Evolutionary conservation across 2,797 vertebrate species (phyloP).

Genomic region (Columba guinea): DNA sequence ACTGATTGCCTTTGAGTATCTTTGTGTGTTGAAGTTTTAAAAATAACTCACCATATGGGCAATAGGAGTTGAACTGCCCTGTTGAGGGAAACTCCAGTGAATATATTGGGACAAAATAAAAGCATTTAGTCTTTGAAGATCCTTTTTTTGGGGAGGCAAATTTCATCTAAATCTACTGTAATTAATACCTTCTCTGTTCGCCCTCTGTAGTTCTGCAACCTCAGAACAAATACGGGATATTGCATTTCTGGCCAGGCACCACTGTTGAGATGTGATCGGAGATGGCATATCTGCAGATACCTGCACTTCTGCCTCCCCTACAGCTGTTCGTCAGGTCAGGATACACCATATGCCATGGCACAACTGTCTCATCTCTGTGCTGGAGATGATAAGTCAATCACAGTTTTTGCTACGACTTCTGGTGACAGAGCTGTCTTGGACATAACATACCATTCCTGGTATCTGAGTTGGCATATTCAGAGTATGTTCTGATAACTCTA

Average conservation of each 20-base stretch:
- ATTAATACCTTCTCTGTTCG: neutral
- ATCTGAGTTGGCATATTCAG: neutral
- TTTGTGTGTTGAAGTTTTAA: neutral
- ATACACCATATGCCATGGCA: constrained; percentile 1
- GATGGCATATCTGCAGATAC: constrained; percentile 45
- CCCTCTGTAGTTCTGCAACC: neutral
- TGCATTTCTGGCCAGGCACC: neutral
- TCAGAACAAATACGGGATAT: neutral
- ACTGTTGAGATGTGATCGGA: constrained; percentile 6
- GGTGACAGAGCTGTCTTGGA: neutral
- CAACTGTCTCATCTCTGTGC: neutral
- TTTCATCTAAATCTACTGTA: neutral
- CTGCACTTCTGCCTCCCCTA: neutral
- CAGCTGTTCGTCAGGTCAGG: neutral
- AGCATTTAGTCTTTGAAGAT: neutral
- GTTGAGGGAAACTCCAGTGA: neutral
- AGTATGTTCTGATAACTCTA: neutral
- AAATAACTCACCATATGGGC: neutral
- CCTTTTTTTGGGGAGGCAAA: neutral
- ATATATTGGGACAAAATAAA: neutral
- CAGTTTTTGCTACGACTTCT: neutral
- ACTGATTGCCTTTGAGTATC: neutral
- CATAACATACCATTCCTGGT: neutral
- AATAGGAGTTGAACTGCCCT: neutral
- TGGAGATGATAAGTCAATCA: neutral